Conservation (phyloP, 2,113 vertebrate genomes). For the Upupa epops region DNA sequence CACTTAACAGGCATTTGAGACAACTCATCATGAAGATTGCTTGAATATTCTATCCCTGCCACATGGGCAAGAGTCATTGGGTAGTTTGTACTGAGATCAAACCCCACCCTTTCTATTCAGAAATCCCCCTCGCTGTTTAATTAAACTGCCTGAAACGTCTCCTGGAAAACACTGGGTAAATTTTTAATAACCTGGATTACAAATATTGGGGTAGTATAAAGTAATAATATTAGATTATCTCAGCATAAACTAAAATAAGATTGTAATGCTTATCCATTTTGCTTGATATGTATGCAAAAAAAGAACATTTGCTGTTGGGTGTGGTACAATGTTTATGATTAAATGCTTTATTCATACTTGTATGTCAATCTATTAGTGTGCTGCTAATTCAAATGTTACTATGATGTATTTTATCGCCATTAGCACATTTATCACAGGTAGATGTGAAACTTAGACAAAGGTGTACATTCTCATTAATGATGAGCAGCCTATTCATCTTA, state of each 20-base stretch:
- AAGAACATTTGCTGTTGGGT: slow-evolving; percentile 72
- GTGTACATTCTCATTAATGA: slow-evolving; percentile 92
- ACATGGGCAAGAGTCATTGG: not conserved
- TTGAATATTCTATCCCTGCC: slow-evolving; percentile 1
- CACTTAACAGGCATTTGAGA: not conserved
- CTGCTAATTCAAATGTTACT: slow-evolving; percentile 83
- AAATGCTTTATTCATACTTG: slow-evolving; percentile 79
- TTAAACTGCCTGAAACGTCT: slow-evolving; percentile 17
- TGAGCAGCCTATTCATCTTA: slow-evolving; percentile 86
- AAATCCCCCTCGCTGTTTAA: not conserved
- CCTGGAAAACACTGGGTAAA: not conserved
- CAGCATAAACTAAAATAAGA: slow-evolving; percentile 26
- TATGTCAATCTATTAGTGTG: slow-evolving; percentile 85
- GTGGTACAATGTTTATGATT: slow-evolving; percentile 80
- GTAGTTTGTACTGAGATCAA: slow-evolving; percentile 10
- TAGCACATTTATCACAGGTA: slow-evolving; percentile 91
- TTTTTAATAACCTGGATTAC: not conserved
- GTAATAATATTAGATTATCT: not conserved
- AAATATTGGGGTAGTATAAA: not conserved
- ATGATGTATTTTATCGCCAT: slow-evolving; percentile 84
- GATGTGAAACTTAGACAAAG: slow-evolving; percentile 89
- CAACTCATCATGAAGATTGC: not conserved
- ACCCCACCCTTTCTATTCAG: slow-evolving; percentile 37
- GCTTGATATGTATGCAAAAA: slow-evolving; percentile 50
- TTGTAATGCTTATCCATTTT: slow-evolving; percentile 37